Evolutionary conservation across 2,113 vertebrate genomes (phyloP), one percentile per base, ranked within the genome.

Genomic region (Pachycephala philippinensis): DNA sequence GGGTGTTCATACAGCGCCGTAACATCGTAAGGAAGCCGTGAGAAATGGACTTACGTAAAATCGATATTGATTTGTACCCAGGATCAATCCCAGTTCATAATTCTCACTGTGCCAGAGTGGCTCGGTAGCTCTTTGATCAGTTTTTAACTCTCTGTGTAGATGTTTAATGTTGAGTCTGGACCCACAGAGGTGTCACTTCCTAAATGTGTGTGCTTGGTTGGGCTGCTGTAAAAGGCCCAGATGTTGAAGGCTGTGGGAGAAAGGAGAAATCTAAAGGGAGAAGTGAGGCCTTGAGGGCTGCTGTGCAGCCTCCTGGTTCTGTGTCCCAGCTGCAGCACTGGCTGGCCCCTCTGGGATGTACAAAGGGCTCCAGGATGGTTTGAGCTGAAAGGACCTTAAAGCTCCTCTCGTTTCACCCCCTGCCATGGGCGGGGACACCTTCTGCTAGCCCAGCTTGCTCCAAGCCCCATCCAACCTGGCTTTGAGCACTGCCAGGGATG

Each of bases 41-140:
- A 56, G 81, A n/a, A 93, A 45, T 15, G 39, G 65, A 66, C 80
- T 95, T 84, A 57, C 94, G 77, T 92, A 61, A 97, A 96, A 96
- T 54, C 89, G 53, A 40, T 96, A 95, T 95, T 93, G 96, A 97
- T 97, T 93, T 70, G 85, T 77, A 83, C 81, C 61, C 40, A 63
- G 72, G 92, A 97, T 97, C 95, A 76, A 65, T 97, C 97, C 82
- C 80, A 33, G 70, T 90, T 96, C 89, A 71, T 97, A 96, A 93
- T 72, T 96, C 92, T 45, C 30, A 37, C 42, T 14, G 68, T 94
- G 90, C 81, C 79, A 59, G 53, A 0, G 0, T 56, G 57, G 91
- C 71, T 95, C 65, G 5, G 79, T n/a, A 63, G 93, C 95, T 92
- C 90, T 88, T 31, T 39, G 18, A 33, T 64, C 14, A 45, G 50